phyloP scores from a whole-genome alignment of 2,797 vertebrate genomes.

The Arvicola amphibius region DNA sequence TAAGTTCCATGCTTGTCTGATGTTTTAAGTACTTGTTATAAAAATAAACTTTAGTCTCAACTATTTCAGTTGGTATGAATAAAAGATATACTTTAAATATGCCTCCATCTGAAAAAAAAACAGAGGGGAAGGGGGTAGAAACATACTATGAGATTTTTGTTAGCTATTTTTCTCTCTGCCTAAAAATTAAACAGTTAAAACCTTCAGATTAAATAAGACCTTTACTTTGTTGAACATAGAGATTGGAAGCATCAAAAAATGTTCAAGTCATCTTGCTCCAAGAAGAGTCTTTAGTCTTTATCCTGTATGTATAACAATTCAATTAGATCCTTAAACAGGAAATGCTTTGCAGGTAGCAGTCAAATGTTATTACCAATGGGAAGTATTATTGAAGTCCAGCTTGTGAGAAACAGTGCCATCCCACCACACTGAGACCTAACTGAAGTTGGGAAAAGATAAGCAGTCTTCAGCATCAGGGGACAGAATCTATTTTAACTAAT shows the following conservation, averaged over 20 bases:
- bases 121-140: not conserved
- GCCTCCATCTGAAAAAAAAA: not conserved
- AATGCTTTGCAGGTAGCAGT: not conserved
- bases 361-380: not conserved
- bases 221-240: conserved; percentile 31
- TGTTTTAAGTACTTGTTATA: not conserved
- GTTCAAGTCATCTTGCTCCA: not conserved
- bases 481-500: not conserved
- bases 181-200: not conserved
- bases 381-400: not conserved
- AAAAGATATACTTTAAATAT: conserved; percentile 13
- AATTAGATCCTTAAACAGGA: not conserved
- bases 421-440: not conserved
- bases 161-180: not conserved
- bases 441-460: not conserved
- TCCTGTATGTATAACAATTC: not conserved
- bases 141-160: not conserved
- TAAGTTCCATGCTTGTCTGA: not conserved
- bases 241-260: not conserved
- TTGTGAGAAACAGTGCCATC: not conserved
- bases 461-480: not conserved
- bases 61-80: not conserved
- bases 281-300: not conserved
- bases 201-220: not conserved
- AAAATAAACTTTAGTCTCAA: not conserved